These are phyloP conservation scores for Sabellastarte sp. DNA, from an alignment of 2,888 invertebrate genomes.

Conservation along the genomic window DNA sequence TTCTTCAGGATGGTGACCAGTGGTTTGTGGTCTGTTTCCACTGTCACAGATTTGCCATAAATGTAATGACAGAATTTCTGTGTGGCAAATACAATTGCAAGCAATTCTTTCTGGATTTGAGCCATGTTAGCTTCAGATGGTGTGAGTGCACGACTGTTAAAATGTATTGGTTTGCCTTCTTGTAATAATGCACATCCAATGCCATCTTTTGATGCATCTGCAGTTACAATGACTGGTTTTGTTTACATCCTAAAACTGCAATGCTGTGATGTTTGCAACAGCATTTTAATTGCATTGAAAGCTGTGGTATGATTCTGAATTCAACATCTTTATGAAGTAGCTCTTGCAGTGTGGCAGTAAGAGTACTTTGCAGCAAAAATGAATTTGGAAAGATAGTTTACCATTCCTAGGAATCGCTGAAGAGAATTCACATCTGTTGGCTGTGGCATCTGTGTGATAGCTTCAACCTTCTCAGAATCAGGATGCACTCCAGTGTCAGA, in stretches of 20 bases:
- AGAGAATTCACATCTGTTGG: no score
- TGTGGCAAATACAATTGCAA: conserved; percentile 20
- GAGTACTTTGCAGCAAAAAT: no score
- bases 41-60: conserved; percentile 7
- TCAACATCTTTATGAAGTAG: conserved; percentile 22
- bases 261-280: conserved; percentile 20
- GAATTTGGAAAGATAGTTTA: conserved; percentile 17
- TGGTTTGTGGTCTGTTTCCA: conserved; percentile 14
- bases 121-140: conserved; percentile 23
- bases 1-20: conserved; percentile 28
- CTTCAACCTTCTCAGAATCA: no score
- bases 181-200: conserved; percentile 29
- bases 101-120: conserved; percentile 31
- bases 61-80: conserved; percentile 22
- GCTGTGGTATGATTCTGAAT: conserved; percentile 22
- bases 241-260: conserved; percentile 21
- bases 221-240: conserved; percentile 20
- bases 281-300: conserved; percentile 22
- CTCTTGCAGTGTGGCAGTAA: no score
- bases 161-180: conserved; percentile 25
- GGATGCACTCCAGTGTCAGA: neutral
- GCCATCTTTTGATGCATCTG: conserved; percentile 33
- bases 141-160: conserved; percentile 13
- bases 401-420: conserved; percentile 29
- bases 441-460: conserved; percentile 19